Evolutionary conservation across 2,888 invertebrate species (phyloP).

Genomic region (Dysmachus trigonus): DNA sequence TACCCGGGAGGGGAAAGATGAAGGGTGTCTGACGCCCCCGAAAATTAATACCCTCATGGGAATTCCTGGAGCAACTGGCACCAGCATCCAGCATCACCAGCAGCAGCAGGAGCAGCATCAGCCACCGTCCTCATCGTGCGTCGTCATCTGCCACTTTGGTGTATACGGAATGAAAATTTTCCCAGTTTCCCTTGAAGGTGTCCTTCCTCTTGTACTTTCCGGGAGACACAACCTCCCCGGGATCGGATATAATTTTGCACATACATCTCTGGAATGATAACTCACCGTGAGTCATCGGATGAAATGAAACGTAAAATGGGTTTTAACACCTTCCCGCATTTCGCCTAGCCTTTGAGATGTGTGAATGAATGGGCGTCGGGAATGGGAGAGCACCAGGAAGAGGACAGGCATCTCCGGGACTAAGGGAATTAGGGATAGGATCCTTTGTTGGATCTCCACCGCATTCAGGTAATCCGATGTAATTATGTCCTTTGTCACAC

Average conservation of each 20-base stretch:
- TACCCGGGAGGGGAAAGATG: neutral
- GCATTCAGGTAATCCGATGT: slow-evolving; percentile 4
- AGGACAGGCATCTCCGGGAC: neutral
- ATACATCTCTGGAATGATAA: slow-evolving; percentile 13
- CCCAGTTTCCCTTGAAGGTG: slow-evolving; percentile 49
- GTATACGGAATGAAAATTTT: slow-evolving; percentile 18
- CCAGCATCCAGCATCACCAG: neutral
- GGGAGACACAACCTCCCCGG: slow-evolving; percentile 27
- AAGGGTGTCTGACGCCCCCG: neutral
- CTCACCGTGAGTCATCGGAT: slow-evolving; percentile 21
- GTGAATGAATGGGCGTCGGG: neutral
- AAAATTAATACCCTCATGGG: slow-evolving; percentile 45
- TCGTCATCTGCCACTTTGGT: neutral
- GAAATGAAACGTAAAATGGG: slow-evolving; percentile 36
- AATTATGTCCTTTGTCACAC: slow-evolving; percentile 30
- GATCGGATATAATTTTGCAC: neutral
- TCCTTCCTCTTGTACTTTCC: neutral
- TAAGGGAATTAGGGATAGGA: neutral
- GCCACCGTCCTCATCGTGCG: neutral
- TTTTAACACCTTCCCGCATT: slow-evolving; percentile 34
- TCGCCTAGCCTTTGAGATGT: neutral
- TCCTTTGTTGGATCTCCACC: neutral
- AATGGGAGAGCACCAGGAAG: neutral
- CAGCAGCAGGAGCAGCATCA: neutral
- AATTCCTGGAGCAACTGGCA: slow-evolving; percentile 6